Evolutionary conservation across 2,888 invertebrate genomes (phyloP), one percentile per base, ranked within the genome.

Genomic region (Chloroclystis v-ata): DNA sequence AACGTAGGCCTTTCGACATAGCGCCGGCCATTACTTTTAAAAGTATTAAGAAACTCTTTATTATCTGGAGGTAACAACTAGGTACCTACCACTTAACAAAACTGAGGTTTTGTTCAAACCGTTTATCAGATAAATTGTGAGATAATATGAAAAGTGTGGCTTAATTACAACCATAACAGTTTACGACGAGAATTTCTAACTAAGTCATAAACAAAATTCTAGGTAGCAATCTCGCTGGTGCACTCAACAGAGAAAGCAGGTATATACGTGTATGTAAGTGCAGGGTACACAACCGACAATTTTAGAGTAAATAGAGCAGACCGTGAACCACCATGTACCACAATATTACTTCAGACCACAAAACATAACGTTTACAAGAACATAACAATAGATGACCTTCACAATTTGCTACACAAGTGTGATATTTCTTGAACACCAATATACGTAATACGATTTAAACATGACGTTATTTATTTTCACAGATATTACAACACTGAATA

Each of bases 341-440:
- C 56, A 48, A 46, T n/a, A 49, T 44, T 14, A 16, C 25, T 30
- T 64, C 50, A 51, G 33, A 41, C 29, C 35, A 49, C 40, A 51
- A 49, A 52, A 41, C 40, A 48, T 50, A 44, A 43, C 52, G 49
- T 54, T 49, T 47, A 35, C 50, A 49, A 46, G 39, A 49, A 45
- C 37, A 59, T 61, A 69, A 75, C 75, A 79, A 78, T 73, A 77
- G 63, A 62, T 68, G 82, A 78, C 84, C 84, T 84, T 83, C 78
- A 66, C 52, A 57, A 59, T 63, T 61, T 59, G 56, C 60, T 64
- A 52, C 58, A 65, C 59, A 60, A 62, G 58, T 63, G 66, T 61
- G 59, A 68, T 60, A 65, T 66, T 71, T 74, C 67, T 70, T 72
- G 72, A 67, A 70, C 59, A 52, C 57, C 49, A 44, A 39, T 43